Evolutionary conservation across 2,888 invertebrate species (phyloP), one percentile per base, ranked within the genome.

Genomic region (Protonemura montana): DNA sequence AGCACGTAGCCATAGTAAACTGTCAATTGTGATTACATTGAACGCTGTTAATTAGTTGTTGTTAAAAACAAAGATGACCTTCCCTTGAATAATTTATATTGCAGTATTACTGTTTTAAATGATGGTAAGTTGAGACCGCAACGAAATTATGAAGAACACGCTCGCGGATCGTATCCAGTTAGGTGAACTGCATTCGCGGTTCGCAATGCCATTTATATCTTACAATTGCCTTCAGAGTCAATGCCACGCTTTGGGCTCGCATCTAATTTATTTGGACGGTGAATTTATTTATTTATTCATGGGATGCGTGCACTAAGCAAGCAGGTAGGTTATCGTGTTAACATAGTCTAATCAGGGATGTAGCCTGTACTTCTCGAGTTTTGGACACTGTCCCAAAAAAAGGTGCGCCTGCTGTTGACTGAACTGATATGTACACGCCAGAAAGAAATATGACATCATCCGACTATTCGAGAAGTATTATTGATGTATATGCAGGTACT

Each of bases 191-290:
- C 1, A 10, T 21, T 10, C 59, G 16, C 59, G 2, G 6, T 59
- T 59, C 16, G 59, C 59, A 59, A 59, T 59, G 59, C 59, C 59
- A 59, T 59, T 59, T n/a, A n/a, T n/a, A n/a, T 59, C 59, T 59
- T 59, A 16, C 13, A 59, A 10, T 59, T 35, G 35, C 59, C 13
- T 59, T 3, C 59, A 59, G 59, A 59, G 59, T 59, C 59, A 59
- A 59, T 59, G 59, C 21, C 59, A 59, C 59, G 59, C 59, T 59
- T 59, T 59, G 59, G 59, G 59, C 59, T 59, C 13, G 59, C 13
- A 59, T 59, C 16, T 10, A 21, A 16, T 10, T 10, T 59, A 59
- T 10, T 59, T 21, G 59, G 21, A 59, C 35, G 35, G 5, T 35
- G 35, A 35, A 6, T 35, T 35, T 35, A 35, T 35, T 59, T 59